Conservation (phyloP, 2,888 invertebrate genomes). For the Lasioglossum marginatum region DNA sequence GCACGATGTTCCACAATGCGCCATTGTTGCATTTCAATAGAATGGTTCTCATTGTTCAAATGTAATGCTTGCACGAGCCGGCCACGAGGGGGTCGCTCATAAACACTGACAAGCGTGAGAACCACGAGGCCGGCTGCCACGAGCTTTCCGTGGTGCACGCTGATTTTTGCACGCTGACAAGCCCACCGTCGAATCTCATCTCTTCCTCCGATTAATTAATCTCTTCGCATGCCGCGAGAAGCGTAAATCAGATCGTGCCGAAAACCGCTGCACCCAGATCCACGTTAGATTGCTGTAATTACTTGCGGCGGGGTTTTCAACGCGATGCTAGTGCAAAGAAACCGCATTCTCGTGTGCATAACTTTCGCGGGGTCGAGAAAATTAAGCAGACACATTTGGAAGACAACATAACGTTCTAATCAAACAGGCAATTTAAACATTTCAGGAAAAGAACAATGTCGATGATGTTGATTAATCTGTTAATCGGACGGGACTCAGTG, state of each 20-base stretch:
- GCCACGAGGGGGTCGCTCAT: conserved; percentile 53
- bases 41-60: conserved; percentile 70
- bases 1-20: conserved; percentile 66
- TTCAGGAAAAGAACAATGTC: not conserved
- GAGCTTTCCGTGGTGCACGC: conserved; percentile 36
- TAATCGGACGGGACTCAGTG: too few relatives aligned
- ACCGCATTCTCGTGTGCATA: not conserved
- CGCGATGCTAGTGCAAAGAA: not conserved
- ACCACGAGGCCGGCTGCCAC: conserved; percentile 28
- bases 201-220: conserved; percentile 57
- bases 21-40: conserved; percentile 70
- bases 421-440: not conserved
- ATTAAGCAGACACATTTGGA: not conserved
- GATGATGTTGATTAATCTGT: not conserved
- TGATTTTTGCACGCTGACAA: conserved; percentile 56
- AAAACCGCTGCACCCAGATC: conserved; percentile 23
- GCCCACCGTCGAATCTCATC: conserved; percentile 45
- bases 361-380: not conserved
- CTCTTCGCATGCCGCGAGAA: conserved; percentile 32
- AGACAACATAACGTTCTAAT: not conserved
- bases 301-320: conserved; percentile 10
- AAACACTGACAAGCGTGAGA: conserved; percentile 65
- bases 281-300: conserved; percentile 34
- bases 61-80: conserved; percentile 61
- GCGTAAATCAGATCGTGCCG: conserved; percentile 38